Evolutionary conservation across 1,140 invertebrate species (phyloP).

Genomic region (Tyrophagus putrescentiae): DNA sequence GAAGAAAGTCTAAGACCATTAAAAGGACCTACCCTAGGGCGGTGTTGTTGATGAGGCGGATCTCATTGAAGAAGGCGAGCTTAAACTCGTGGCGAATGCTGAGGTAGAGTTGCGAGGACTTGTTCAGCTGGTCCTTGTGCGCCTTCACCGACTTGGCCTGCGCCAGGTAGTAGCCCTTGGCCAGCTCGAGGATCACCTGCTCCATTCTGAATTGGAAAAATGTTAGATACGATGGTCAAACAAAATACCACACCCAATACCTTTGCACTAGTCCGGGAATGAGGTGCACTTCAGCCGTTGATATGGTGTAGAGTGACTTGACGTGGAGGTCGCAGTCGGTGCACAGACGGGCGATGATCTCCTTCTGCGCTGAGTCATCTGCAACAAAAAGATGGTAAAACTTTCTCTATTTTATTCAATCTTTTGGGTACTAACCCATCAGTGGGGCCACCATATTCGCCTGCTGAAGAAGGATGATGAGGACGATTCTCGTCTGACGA

Average conservation of each 20-base stretch:
- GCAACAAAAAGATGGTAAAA: conserved; percentile 33
- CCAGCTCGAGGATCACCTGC: conserved; percentile 78
- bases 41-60: conserved; percentile 70
- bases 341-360: conserved; percentile 72
- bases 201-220: conserved; percentile 50
- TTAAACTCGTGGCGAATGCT: conserved; percentile 94
- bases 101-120: conserved; percentile 73
- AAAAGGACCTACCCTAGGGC: conserved; percentile 60
- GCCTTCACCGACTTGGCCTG: conserved; percentile 71
- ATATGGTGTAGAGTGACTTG: conserved; percentile 78
- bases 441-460: conserved; percentile 42
- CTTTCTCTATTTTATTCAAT: conserved; percentile 35
- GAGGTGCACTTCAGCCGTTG: conserved; percentile 49
- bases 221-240: conserved; percentile 13
- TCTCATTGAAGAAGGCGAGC: conserved; percentile 86
- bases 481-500: conserved; percentile 66
- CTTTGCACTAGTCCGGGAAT: conserved; percentile 5
- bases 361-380: conserved; percentile 70
- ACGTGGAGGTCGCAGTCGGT: conserved; percentile 74
- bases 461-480: conserved; percentile 80
- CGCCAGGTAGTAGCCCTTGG: conserved; percentile 77
- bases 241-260: neutral
- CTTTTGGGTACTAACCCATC: neutral
- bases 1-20: no score
- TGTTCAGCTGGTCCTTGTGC: conserved; percentile 77